Conservation (phyloP, 2,888 invertebrate species). For the Nyleta sp. region DNA sequence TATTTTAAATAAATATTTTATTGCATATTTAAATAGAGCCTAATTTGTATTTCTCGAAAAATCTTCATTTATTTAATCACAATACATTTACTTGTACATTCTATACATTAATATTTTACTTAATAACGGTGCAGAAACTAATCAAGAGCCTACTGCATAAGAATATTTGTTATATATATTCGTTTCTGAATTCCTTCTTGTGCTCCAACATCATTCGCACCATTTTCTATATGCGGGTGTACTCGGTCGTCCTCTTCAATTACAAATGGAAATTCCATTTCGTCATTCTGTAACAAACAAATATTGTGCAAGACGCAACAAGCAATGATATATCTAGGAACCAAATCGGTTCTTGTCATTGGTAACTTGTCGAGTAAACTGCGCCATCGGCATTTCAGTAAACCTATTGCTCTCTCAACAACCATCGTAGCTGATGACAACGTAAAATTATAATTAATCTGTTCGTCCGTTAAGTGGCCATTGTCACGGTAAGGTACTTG, state of each 20-base stretch:
- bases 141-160: background rate
- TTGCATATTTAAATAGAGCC: no score
- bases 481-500: conserved; percentile 45
- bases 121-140: no score
- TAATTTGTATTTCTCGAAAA: no score
- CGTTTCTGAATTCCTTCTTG: background rate
- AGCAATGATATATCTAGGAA: conserved; percentile 1
- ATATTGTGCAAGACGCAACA: conserved; percentile 16
- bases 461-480: conserved; percentile 28
- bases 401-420: conserved; percentile 42
- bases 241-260: background rate
- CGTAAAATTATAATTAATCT: conserved; percentile 48
- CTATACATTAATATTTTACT: no score
- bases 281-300: conserved; percentile 10
- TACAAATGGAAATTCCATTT: conserved; percentile 1
- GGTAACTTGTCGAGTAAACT: conserved; percentile 14
- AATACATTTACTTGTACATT: no score
- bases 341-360: conserved; percentile 1
- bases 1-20: no score
- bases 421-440: conserved; percentile 43
- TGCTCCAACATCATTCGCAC: background rate
- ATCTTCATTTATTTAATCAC: no score
- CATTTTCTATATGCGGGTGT: background rate
- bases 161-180: background rate
- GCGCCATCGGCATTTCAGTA: conserved; percentile 11